Evolutionary conservation across 2,113 vertebrate species (phyloP), one percentile per base, ranked within the genome.

Genomic region (Perccottus glenii): DNA sequence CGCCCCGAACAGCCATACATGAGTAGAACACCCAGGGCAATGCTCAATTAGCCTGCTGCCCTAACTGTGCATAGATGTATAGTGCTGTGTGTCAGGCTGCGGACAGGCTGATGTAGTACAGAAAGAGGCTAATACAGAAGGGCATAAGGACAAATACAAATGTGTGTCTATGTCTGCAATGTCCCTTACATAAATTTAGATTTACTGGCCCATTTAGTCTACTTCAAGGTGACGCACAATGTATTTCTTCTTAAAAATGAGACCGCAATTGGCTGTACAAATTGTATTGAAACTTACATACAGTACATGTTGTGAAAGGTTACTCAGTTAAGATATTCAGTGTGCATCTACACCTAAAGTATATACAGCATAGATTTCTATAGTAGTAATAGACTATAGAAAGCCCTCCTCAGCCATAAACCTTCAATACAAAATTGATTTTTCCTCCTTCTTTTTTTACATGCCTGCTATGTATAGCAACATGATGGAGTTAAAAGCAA

Each of bases 371-470:
- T 33, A 36, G n/a, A n/a, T n/a, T n/a, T n/a, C n/a, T n/a, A n/a
- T n/a, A n/a, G n/a, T n/a, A n/a, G n/a, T n/a, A n/a, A n/a, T n/a
- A n/a, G n/a, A n/a, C n/a, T 47, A 73, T 70, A 46, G 60, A 78
- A 71, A 87, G 46, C 62, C 72, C 69, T 47, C 64, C 67, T 73
- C 59, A 35, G 64, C 78, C 78, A 68, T 80, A 81, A 86, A 86
- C 52, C 66, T 82, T 88, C 64, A 86, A 89, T 89, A 83, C 85
- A 86, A 64, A 81, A 87, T 86, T 57, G 75, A 69, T 68, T 79
- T 66, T 78, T 86, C 73, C 59, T 72, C 57, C 43, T 75, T 81
- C 75, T 64, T 74, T 57, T 67, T 62, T 10, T 11, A 52, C 50
- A 8, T 12, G 16, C 50, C 11, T 14, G 48, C 79, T 87, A 87